These are phyloP conservation scores for Caenorhabditis briggsae DNA, from an alignment of 1,140 invertebrate genomes.

Conservation along the genomic window DNA sequence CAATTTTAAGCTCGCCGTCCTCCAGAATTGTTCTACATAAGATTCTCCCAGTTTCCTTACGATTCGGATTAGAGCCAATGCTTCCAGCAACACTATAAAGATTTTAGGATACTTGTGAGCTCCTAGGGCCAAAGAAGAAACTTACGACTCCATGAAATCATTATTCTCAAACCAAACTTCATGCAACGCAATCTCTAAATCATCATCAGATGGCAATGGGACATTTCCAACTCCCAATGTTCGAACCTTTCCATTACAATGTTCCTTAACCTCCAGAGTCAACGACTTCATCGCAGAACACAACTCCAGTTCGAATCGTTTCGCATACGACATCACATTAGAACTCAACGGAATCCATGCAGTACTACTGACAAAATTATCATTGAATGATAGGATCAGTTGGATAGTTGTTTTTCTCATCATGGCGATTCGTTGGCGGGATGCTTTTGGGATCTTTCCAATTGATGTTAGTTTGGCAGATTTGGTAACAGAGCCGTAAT, in stretches of 20 bases:
- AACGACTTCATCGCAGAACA: slow-evolving; percentile 39
- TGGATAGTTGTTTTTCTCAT: not conserved
- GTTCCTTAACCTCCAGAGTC: slow-evolving; percentile 6
- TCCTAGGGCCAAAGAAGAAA: not conserved
- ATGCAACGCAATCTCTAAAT: not conserved
- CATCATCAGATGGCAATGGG: not conserved
- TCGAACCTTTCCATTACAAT: slow-evolving; percentile 20
- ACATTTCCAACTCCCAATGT: not conserved
- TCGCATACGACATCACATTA: slow-evolving; percentile 11
- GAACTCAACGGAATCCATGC: slow-evolving; percentile 33
- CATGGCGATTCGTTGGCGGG: not conserved
- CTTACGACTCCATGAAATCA: slow-evolving; percentile 1
- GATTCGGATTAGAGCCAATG: not conserved
- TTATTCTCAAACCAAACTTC: slow-evolving; percentile 29
- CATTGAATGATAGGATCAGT: slow-evolving; percentile 38
- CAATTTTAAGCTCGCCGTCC: slow-evolving; percentile 1
- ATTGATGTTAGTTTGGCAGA: slow-evolving; percentile 4
- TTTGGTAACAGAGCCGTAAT: not conserved
- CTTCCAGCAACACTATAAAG: slow-evolving; percentile 27
- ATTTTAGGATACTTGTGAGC: not conserved
- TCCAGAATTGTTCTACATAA: slow-evolving; percentile 22
- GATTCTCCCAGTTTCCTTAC: slow-evolving; percentile 15
- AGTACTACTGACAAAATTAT: not conserved
- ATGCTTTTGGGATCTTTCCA: slow-evolving; percentile 29
- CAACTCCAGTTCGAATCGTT: slow-evolving; percentile 38